A percentile compares a stretch with the other conserved stretches of the same genome.
phyloP scores from a whole-genome alignment of 1,140 invertebrate species.

The Diploscapter pachys region DNA sequence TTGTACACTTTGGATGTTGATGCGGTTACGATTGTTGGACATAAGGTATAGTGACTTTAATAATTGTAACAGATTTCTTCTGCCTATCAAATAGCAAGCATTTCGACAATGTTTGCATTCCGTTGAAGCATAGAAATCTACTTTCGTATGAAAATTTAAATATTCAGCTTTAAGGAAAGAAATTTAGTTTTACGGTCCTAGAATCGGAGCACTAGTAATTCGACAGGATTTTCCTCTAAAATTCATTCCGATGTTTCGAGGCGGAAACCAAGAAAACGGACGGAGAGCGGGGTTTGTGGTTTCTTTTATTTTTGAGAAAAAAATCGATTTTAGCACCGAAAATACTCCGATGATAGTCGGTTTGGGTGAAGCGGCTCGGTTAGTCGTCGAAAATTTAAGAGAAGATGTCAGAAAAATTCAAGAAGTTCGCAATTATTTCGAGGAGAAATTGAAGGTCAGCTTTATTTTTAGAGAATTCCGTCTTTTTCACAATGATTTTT shows the following conservation, averaged over 20 bases:
- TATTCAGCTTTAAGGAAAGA: neutral
- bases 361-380: conserved; percentile 62
- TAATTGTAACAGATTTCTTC: too few relatives aligned
- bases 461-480: neutral
- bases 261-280: conserved; percentile 29
- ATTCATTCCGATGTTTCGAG: conserved; percentile 16
- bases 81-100: too few relatives aligned
- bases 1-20: conserved; percentile 65
- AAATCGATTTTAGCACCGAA: conserved; percentile 63
- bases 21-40: conserved; percentile 69
- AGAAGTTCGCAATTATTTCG: conserved; percentile 20
- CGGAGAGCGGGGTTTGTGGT: conserved; percentile 17
- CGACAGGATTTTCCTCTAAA: neutral
- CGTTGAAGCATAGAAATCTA: too few relatives aligned
- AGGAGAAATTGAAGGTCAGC: conserved; percentile 15
- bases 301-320: neutral
- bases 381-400: conserved; percentile 61
- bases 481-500: too few relatives aligned
- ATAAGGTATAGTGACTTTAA: conserved; percentile 60
- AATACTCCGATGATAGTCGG: conserved; percentile 70
- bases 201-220: conserved; percentile 65
- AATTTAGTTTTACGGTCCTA: conserved; percentile 67
- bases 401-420: conserved; percentile 44
- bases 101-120: too few relatives aligned
- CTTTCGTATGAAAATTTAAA: neutral